Percentiles rank a stretch among this genome's conserved stretches.
Evolutionary conservation across 2,113 vertebrate genomes (phyloP).

Genomic region (Thunnus thynnus): DNA sequence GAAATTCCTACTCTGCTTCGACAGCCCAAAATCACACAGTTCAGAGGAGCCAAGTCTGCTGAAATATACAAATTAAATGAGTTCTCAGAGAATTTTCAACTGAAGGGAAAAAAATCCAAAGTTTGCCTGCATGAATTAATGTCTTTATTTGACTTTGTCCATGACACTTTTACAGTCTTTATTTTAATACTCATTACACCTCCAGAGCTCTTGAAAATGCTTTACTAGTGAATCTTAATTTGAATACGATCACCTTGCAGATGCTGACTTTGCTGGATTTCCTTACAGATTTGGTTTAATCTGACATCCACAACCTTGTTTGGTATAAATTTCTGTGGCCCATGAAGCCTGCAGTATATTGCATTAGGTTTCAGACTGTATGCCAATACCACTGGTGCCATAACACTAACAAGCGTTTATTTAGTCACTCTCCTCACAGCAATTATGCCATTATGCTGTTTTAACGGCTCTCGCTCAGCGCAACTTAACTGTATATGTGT

Average conservation of each 20-base stretch:
- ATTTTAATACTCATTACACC: neutral
- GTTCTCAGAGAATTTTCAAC: neutral
- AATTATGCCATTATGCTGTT: constrained; percentile 70
- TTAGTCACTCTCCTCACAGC: constrained; percentile 66
- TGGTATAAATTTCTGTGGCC: constrained; percentile 41
- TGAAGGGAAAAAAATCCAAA: too few species aligned
- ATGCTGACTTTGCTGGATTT: neutral
- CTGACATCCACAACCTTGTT: constrained; percentile 33
- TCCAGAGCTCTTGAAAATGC: neutral
- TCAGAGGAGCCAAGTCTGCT: too few species aligned
- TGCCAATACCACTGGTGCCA: constrained; percentile 58
- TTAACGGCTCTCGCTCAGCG: constrained; percentile 64
- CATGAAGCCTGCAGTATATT: constrained; percentile 16
- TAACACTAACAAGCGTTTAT: constrained; percentile 72
- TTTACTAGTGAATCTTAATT: constrained; percentile 19
- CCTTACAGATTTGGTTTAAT: neutral
- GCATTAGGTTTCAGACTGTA: constrained; percentile 27
- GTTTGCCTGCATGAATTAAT: neutral
- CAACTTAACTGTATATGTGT: constrained; percentile 56
- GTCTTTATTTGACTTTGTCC: neutral
- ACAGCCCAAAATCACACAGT: neutral
- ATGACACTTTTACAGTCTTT: neutral
- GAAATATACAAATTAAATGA: too few species aligned
- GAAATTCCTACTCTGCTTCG: too few species aligned
- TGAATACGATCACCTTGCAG: neutral